Evolutionary conservation across 2,797 vertebrate genomes (phyloP).

Genomic region (Notolabrus celidotus): DNA sequence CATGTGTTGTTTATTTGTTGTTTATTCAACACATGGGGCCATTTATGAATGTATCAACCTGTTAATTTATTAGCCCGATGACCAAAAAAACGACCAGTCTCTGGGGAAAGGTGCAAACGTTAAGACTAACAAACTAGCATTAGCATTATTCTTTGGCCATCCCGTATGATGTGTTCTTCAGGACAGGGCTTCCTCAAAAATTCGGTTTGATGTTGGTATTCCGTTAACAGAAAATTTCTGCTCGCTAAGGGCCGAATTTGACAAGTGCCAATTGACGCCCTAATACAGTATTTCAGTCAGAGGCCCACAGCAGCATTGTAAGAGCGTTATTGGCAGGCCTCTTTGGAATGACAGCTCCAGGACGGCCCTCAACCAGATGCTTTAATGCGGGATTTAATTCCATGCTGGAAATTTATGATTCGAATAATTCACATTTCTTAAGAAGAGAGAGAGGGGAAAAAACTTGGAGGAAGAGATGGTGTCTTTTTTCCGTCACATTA

Average conservation of each 20-base stretch:
- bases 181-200: slow-evolving; percentile 27
- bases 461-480: slow-evolving; percentile 10
- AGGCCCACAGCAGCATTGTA: slow-evolving; percentile 24
- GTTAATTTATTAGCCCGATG: not conserved
- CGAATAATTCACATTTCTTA: slow-evolving; percentile 58
- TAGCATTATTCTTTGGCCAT: not conserved
- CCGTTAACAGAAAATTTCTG: slow-evolving; percentile 30
- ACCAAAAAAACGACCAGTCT: not conserved
- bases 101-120: not conserved
- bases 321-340: slow-evolving; percentile 37
- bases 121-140: not conserved
- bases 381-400: slow-evolving; percentile 60
- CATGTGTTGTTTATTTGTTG: no score
- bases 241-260: slow-evolving; percentile 39
- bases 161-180: not conserved
- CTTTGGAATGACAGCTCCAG: slow-evolving; percentile 45
- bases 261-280: slow-evolving; percentile 53
- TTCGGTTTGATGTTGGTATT: slow-evolving; percentile 34
- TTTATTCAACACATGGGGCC: no score
- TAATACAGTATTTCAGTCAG: slow-evolving; percentile 34
- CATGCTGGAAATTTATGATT: slow-evolving; percentile 56
- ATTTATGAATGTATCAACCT: not conserved
- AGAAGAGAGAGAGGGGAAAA: not conserved
- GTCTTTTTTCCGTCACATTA: slow-evolving; percentile 38
- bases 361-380: slow-evolving; percentile 39